Evolutionary conservation across 2,888 invertebrate genomes (phyloP), one percentile per base, ranked within the genome.

Genomic region (Phragmatobia fuliginosa): DNA sequence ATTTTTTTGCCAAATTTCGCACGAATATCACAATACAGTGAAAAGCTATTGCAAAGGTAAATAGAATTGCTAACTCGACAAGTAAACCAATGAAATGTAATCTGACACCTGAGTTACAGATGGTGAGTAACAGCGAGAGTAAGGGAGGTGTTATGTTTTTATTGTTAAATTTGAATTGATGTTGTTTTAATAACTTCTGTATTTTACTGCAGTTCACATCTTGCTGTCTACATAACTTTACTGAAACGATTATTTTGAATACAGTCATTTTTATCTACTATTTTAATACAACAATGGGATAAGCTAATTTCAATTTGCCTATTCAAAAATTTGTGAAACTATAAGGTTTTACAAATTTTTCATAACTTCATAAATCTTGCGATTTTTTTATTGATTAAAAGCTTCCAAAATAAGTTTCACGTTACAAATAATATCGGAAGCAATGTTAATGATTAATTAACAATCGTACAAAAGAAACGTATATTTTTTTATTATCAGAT

Each of bases 21-120:
- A 38, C 58, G 45, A 63, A 59, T 66, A 61, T 72, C 66, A 59
- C 7, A 59, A 66, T 68, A 80, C 72, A 73, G 66, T 18, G 62
- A 64, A 75, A 73, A 75, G 66, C 73, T 75, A 71, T 78, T 61
- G 64, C 36, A 32, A 38, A 67, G 16, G 58, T 49, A 73, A 73
- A 79, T 69, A 73, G 68, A 72, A 71, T 72, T 56, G 45, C 71
- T 71, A 77, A 77, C 36, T 52, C 68, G 78, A 73, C 80, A 73
- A 70, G 80, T 78, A 72, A 79, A 75, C 71, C 67, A 80, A 78
- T 78, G 69, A 76, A 77, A 78, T 72, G 62, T 78, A 71, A 78
- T 72, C 66, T 71, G 74, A 80, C 76, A 78, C 60, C 71, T 77
- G 76, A 64, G 71, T 62, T 66, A 70, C 59, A 66, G 62, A 70